Evolutionary conservation across 2,797 vertebrate genomes (phyloP).

Genomic region (Chiropotes sagulatus): DNA sequence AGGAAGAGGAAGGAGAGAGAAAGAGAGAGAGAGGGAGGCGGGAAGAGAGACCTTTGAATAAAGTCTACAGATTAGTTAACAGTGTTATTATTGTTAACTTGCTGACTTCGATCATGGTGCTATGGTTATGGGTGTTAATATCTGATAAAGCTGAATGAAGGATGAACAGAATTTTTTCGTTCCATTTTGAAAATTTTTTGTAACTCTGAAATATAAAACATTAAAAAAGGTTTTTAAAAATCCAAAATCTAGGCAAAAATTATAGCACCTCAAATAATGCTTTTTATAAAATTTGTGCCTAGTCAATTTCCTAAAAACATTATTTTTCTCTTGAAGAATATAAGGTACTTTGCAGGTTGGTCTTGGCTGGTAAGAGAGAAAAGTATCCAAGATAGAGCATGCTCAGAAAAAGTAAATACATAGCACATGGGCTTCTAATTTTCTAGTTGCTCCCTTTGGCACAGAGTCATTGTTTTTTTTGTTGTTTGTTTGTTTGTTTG

Average conservation of each 20-base stretch:
- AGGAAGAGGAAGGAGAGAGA: not conserved
- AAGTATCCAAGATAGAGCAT: not conserved
- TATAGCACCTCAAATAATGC: not conserved
- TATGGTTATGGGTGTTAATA: not conserved
- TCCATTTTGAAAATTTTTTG: not conserved
- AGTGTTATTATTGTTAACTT: not conserved
- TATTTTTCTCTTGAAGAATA: not conserved
- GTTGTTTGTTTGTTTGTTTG: too few relatives aligned
- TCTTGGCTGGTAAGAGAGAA: not conserved
- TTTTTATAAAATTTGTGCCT: not conserved
- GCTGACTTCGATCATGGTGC: not conserved
- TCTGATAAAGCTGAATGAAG: not conserved
- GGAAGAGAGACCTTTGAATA: not conserved
- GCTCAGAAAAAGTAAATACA: not conserved
- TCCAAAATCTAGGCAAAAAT: not conserved
- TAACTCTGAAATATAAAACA: not conserved
- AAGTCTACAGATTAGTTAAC: not conserved
- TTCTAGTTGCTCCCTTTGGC: not conserved
- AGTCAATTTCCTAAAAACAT: not conserved
- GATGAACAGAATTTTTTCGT: not conserved
- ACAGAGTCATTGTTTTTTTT: not conserved
- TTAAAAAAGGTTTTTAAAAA: not conserved
- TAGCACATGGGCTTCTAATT: rapidly evolving
- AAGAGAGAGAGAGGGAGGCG: not conserved
- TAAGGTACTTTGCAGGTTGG: not conserved